A percentile compares a stretch with the other conserved stretches of the same genome.
Conservation (phyloP, 1,140 invertebrate species). For the Drosophila littoralis region DNA sequence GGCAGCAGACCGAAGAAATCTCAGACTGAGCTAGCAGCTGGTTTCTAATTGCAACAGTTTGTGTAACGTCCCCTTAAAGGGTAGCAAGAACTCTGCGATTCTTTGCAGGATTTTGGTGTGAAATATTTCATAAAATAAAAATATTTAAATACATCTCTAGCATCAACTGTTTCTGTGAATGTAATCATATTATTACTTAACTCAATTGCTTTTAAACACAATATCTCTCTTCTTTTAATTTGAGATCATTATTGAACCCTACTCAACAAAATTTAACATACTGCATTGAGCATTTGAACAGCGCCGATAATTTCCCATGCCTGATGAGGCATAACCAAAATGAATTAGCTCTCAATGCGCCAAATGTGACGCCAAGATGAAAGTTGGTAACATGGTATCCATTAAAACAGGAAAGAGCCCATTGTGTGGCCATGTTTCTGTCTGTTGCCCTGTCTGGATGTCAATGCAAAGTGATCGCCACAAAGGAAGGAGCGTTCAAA, state of each 20-base stretch:
- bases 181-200: no score
- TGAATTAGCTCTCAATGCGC: constrained; percentile 41
- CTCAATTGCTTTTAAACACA: no score
- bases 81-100: background rate
- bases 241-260: background rate
- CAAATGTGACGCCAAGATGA: constrained; percentile 40
- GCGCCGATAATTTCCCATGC: constrained; percentile 63
- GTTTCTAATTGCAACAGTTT: constrained; percentile 7
- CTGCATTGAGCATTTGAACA: background rate
- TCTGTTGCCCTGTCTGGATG: constrained; percentile 10
- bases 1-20: constrained; percentile 19
- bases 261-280: background rate
- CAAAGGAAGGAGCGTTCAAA: constrained; percentile 44
- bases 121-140: background rate
- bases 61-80: constrained; percentile 3
- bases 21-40: constrained; percentile 24
- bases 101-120: background rate
- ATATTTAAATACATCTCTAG: no score
- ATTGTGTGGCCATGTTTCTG: constrained; percentile 21
- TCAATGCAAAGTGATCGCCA: constrained; percentile 53
- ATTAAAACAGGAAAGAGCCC: constrained; percentile 11
- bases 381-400: constrained; percentile 35
- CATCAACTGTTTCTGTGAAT: no score
- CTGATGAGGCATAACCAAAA: constrained; percentile 64
- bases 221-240: background rate